A percentile compares a stretch with the other conserved stretches of the same genome.
Evolutionary conservation across 2,888 invertebrate species (phyloP).

Genomic region (Bimastos eiseni): DNA sequence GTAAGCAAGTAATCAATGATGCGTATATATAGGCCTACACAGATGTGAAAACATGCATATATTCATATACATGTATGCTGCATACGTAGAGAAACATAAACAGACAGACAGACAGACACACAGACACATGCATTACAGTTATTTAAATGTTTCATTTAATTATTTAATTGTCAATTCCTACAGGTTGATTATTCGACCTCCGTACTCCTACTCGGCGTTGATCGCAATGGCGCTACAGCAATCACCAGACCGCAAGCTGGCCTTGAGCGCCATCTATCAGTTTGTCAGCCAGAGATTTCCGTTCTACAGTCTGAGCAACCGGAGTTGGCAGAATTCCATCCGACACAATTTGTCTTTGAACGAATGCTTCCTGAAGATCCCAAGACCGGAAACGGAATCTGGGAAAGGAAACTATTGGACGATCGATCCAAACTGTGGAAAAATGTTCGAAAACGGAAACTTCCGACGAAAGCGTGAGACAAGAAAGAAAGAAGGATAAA

Average conservation of each 20-base stretch:
- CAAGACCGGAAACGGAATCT: conserved; percentile 38
- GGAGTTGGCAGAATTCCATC: conserved; percentile 49
- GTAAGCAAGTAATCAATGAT: too few relatives aligned
- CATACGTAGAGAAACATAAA: too few relatives aligned
- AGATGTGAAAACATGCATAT: too few relatives aligned
- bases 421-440: conserved; percentile 44
- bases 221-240: conserved; percentile 48
- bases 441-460: conserved; percentile 45
- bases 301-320: conserved; percentile 45
- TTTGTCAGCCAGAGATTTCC: conserved; percentile 44
- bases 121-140: background rate
- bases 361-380: conserved; percentile 46
- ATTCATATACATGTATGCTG: too few relatives aligned
- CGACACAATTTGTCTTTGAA: conserved; percentile 48
- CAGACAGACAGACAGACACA: too few relatives aligned
- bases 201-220: conserved; percentile 48
- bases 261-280: conserved; percentile 46
- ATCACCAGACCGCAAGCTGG: conserved; percentile 43
- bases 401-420: conserved; percentile 45
- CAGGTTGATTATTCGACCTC: conserved; percentile 42
- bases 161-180: background rate
- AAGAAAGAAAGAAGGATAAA: conserved; percentile 8
- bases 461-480: conserved; percentile 42
- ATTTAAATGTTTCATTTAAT: background rate
- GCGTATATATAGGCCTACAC: too few relatives aligned